Conservation (phyloP, 2,113 vertebrate species). For the Paracanthobrama guichenoti region DNA sequence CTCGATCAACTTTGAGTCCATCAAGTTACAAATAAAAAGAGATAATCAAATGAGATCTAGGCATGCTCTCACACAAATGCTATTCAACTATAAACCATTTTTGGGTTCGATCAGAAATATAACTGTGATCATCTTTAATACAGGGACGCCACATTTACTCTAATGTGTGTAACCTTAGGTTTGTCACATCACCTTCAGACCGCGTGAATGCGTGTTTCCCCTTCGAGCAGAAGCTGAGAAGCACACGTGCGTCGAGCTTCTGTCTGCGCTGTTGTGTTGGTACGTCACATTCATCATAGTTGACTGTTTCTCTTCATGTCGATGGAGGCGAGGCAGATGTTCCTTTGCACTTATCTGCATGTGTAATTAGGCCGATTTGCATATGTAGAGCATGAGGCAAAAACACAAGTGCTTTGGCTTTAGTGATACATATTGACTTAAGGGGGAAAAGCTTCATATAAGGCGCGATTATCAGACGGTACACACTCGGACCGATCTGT, state of each 20-base stretch:
- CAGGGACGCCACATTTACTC: background rate
- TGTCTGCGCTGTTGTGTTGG: slow-evolving; percentile 41
- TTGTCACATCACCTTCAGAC: background rate
- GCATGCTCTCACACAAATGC: too few species aligned
- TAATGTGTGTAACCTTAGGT: background rate
- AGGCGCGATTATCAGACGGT: background rate
- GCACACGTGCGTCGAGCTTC: slow-evolving; percentile 54
- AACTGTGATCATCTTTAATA: too few species aligned
- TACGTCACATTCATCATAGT: slow-evolving; percentile 70
- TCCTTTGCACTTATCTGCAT: slow-evolving; percentile 77
- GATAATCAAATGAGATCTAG: too few species aligned
- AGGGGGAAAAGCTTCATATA: background rate
- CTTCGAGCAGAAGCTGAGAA: background rate
- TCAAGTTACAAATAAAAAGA: too few species aligned
- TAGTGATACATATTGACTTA: slow-evolving; percentile 67
- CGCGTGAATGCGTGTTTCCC: background rate
- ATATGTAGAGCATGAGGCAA: slow-evolving; percentile 69
- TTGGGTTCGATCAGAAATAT: too few species aligned
- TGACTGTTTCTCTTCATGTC: slow-evolving; percentile 68
- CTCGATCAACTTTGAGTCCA: too few species aligned
- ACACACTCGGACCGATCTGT: background rate
- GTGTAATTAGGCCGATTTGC: slow-evolving; percentile 79
- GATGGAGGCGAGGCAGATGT: slow-evolving; percentile 76
- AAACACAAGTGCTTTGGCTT: slow-evolving; percentile 56
- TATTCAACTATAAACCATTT: too few species aligned